Base-by-base conservation (phyloP, 2,797 vertebrate genomes). In the Channallabes apus region DNA sequence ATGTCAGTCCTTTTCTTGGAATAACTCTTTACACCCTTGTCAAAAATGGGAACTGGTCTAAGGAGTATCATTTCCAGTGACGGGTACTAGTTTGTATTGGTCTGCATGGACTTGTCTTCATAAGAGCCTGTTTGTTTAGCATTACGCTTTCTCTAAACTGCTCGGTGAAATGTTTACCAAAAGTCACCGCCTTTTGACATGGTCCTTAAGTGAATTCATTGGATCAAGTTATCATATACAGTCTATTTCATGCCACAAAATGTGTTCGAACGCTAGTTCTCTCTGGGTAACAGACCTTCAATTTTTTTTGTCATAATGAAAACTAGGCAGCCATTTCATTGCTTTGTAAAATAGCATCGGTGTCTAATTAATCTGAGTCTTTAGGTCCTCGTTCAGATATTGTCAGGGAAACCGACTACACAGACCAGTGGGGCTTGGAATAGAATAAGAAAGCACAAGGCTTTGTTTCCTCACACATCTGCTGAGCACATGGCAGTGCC, bases 401-500 rank as follows among this genome's bases (percentile, higher is more conserved):
- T 88, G 81, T 89, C 83, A 79, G 77, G 65, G 38, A 81, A 86
- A 88, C 82, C 77, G 46, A 71, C 84, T 83, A 79, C 80, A 86
- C 79, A 89, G 69, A 73, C 38, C 27, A 22, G 17, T 51, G 32
- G 62, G 83, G 51, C 59, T 83, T 54, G 78, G 88, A 86, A 62
- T 86, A 86, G 86, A 88, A 91, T 24, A 79, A 87, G 86, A 90
- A 93, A 89, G 87, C 35, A 82, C 82, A 76, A 64, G 58, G 84
- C 84, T 85, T 90, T 88, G 85, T 88, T 90, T 90, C 87, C 86
- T 89, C 80, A 61, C 82, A 93, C 93, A 94, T 94, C 92, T 95
- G 94, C 88, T 72, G 81, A 90, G 85, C 94, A 95, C 90, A 94
- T 94, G 93, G 84, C 85, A 75, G 61, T 86, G 86, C 88, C 84